phyloP scores from a whole-genome alignment of 1,140 invertebrate species.

The Scaptomyza pallida region DNA sequence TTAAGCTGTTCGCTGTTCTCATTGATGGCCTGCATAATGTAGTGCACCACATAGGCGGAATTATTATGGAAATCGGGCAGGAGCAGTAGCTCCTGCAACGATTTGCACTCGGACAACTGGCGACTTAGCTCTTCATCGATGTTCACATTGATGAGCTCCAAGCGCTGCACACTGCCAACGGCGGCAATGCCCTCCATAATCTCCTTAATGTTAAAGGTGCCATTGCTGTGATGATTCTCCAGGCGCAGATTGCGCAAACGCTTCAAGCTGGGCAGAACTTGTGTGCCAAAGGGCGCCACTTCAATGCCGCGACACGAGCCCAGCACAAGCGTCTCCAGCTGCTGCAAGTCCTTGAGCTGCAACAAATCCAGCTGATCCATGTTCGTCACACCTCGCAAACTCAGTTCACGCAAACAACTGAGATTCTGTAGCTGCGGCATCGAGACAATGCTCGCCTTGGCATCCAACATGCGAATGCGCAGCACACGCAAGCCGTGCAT shows the following conservation, averaged over 20 bases:
- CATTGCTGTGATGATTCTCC: constrained; percentile 87
- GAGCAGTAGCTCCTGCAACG: constrained; percentile 90
- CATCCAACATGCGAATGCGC: constrained; percentile 52
- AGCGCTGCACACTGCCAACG: constrained; percentile 87
- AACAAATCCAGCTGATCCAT: constrained; percentile 81
- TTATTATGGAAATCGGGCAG: constrained; percentile 93
- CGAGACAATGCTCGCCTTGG: constrained; percentile 85
- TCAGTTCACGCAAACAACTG: constrained; percentile 89
- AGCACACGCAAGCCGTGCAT: constrained; percentile 36
- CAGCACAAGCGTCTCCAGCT: constrained; percentile 90
- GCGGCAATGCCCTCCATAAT: constrained; percentile 85
- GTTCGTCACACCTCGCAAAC: constrained; percentile 88
- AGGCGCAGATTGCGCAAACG: constrained; percentile 88
- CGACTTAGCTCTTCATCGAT: constrained; percentile 91
- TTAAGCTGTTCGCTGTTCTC: constrained; percentile 88
- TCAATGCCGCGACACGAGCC: constrained; percentile 91
- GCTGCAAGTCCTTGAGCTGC: constrained; percentile 86
- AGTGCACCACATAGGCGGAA: constrained; percentile 91
- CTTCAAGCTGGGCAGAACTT: constrained; percentile 85
- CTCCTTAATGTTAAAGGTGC: constrained; percentile 85
- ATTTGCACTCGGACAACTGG: constrained; percentile 88
- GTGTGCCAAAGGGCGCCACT: constrained; percentile 86
- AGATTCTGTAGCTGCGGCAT: constrained; percentile 86
- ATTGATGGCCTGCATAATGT: constrained; percentile 90
- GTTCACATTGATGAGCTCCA: constrained; percentile 93